phyloP scores from a whole-genome alignment of 2,888 invertebrate species.

The Mesorhabditis spiculigera region DNA sequence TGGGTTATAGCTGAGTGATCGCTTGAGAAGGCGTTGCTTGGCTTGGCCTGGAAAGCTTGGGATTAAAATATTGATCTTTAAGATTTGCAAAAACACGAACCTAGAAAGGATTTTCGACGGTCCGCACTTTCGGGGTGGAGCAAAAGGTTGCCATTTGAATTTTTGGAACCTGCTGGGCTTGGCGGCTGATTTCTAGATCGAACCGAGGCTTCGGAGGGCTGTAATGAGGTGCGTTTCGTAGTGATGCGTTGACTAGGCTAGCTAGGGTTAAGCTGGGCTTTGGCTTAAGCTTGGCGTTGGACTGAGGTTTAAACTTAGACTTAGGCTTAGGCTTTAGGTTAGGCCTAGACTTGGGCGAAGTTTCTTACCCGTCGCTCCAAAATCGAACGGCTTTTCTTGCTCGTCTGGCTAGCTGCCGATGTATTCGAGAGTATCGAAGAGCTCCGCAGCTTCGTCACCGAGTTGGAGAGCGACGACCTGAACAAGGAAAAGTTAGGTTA shows the following conservation, averaged over 20 bases:
- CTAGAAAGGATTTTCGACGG: background rate
- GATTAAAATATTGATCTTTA: background rate
- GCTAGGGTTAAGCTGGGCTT: too few species aligned
- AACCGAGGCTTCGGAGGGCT: too few species aligned
- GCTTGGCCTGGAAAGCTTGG: background rate
- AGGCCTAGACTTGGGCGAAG: background rate
- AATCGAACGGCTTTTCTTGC: background rate
- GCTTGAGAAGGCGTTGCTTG: background rate
- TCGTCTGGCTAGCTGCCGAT: background rate
- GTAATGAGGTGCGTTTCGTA: too few species aligned
- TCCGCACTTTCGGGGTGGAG: background rate
- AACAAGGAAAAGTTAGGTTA: background rate
- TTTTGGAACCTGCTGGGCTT: too few species aligned
- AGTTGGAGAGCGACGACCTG: background rate
- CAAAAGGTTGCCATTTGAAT: too few species aligned
- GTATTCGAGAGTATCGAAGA: background rate
- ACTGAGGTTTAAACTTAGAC: too few species aligned
- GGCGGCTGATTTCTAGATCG: too few species aligned
- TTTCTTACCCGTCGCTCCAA: background rate
- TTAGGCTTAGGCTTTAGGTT: too few species aligned
- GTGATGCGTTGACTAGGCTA: too few species aligned
- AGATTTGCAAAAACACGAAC: background rate
- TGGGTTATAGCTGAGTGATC: background rate
- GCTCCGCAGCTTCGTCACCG: background rate
- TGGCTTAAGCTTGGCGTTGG: too few species aligned